Percentiles rank a stretch among this genome's conserved stretches.
These are phyloP conservation scores for Orthosia gothica DNA, from an alignment of 2,888 invertebrate genomes.

Conservation along the genomic window DNA sequence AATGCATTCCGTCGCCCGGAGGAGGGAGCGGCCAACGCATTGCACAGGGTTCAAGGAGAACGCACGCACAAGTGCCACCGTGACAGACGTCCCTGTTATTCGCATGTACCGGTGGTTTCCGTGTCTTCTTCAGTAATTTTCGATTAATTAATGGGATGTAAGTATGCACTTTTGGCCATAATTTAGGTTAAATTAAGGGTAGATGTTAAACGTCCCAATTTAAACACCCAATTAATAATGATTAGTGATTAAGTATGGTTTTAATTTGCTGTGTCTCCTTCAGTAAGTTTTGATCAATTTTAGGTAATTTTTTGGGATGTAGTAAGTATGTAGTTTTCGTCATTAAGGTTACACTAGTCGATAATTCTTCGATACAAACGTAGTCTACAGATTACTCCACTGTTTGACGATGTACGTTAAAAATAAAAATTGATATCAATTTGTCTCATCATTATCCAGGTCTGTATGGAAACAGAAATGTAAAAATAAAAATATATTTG, in stretches of 20 bases:
- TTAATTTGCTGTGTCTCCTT: too few species aligned
- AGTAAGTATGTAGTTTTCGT: too few species aligned
- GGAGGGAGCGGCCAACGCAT: constrained; percentile 81
- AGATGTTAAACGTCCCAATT: neutral
- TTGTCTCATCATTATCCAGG: too few species aligned
- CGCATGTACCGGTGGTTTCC: constrained; percentile 28
- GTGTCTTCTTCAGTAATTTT: constrained; percentile 9
- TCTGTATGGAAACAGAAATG: too few species aligned
- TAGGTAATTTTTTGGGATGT: too few species aligned
- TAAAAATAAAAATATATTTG: too few species aligned
- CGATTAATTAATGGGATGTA: neutral
- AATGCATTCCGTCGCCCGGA: constrained; percentile 80
- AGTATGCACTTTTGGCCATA: neutral
- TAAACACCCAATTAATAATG: neutral
- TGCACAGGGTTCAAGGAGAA: constrained; percentile 78
- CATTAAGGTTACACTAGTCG: too few species aligned
- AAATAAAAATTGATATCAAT: too few species aligned
- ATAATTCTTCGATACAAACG: too few species aligned
- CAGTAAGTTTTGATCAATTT: too few species aligned
- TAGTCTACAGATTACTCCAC: too few species aligned
- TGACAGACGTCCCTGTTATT: constrained; percentile 48
- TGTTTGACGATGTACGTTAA: too few species aligned
- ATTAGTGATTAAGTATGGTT: neutral
- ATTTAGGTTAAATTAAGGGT: neutral
- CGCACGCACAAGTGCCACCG: constrained; percentile 39